phyloP scores from a whole-genome alignment of 2,113 vertebrate genomes.

The Heterochromis multidens region DNA sequence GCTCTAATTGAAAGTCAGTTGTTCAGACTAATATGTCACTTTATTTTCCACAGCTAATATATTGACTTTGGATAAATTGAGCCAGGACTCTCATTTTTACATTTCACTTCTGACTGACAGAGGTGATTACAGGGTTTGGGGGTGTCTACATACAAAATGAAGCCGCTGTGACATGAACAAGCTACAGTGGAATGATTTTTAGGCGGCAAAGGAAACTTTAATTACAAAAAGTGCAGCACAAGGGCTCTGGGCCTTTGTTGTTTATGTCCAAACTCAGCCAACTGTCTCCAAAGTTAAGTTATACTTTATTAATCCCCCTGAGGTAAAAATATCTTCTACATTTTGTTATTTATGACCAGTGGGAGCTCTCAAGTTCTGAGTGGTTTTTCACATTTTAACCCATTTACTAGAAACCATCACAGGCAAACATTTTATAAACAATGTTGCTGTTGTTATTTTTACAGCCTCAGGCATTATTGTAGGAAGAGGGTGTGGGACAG shows the following conservation, averaged over 20 bases:
- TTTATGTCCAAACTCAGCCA: slow-evolving; percentile 25
- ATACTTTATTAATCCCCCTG: slow-evolving; percentile 18
- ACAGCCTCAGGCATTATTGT: neutral
- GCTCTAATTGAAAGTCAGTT: neutral
- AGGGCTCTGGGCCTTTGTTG: slow-evolving; percentile 17
- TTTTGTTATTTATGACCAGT: neutral
- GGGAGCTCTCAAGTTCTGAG: neutral
- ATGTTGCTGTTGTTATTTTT: neutral
- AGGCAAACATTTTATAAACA: neutral
- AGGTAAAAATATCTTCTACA: neutral
- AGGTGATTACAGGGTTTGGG: slow-evolving; percentile 32
- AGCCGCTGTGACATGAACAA: slow-evolving; percentile 36
- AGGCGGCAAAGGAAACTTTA: slow-evolving; percentile 30
- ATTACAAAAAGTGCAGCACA: slow-evolving; percentile 35
- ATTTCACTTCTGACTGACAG: slow-evolving; percentile 27
- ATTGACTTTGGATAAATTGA: neutral
- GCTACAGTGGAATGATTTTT: slow-evolving; percentile 16
- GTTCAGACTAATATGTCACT: neutral
- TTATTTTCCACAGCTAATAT: neutral
- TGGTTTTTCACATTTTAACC: neutral
- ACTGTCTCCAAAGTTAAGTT: slow-evolving; percentile 20
- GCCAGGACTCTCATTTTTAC: slow-evolving; percentile 5
- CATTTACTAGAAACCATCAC: neutral
- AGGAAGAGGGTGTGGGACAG: neutral
- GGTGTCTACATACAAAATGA: slow-evolving; percentile 10